A percentile compares a stretch with the other conserved stretches of the same genome.
Evolutionary conservation across 2,797 vertebrate species (phyloP).

Genomic region (Sternarchorhynchus goeldii): DNA sequence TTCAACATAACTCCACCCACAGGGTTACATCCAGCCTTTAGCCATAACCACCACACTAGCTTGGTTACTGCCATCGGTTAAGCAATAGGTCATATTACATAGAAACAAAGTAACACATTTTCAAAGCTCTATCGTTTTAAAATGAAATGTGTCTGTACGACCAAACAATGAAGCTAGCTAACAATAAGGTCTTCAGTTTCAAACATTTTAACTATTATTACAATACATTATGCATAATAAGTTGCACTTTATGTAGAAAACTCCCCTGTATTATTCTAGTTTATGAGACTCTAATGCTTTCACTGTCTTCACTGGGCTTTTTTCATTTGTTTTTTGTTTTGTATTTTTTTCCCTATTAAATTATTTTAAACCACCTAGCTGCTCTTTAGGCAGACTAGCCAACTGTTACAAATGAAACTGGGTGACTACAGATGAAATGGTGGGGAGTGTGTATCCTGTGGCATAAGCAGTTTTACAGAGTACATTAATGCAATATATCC

Average conservation of each 20-base stretch:
- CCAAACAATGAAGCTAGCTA: background rate
- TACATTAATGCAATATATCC: no score
- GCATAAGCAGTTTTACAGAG: no score
- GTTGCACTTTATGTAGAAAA: conserved; percentile 48
- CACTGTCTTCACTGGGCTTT: background rate
- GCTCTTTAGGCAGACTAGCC: background rate
- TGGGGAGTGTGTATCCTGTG: no score
- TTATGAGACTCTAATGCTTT: background rate
- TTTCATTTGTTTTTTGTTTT: background rate
- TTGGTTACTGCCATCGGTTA: conserved; percentile 98
- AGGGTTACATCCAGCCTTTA: conserved; percentile 92
- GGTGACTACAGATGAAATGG: background rate
- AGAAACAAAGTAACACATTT: background rate
- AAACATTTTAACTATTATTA: conserved; percentile 4
- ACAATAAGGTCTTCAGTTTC: background rate
- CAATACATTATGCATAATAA: conserved; percentile 22
- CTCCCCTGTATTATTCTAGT: background rate
- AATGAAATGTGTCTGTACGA: conserved; percentile 1
- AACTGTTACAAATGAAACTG: background rate
- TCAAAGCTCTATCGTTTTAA: conserved; percentile 15
- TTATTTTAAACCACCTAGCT: background rate
- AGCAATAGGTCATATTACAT: conserved; percentile 46
- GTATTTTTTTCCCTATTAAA: background rate
- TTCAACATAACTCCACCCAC: conserved; percentile 84
- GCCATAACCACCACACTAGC: conserved; percentile 91